Evolutionary conservation across 2,888 invertebrate species (phyloP).

Genomic region (Esperia sulphurella): DNA sequence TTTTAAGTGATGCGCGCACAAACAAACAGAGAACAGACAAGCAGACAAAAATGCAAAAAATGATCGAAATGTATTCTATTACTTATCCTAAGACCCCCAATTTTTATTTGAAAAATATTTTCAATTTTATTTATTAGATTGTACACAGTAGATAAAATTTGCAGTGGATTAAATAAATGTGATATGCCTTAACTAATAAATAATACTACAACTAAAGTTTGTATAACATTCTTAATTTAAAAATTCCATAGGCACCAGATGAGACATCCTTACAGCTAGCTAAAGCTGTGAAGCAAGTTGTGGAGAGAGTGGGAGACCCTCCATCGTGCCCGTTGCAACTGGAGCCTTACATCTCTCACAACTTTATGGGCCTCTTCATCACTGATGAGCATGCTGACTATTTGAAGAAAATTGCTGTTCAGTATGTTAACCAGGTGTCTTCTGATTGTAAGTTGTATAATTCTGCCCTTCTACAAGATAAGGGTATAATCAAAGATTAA

Average conservation of each 20-base stretch:
- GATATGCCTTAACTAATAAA: neutral
- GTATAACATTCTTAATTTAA: neutral
- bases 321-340: conserved; percentile 83
- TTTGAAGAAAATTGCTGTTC: conserved; percentile 87
- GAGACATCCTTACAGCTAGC: conserved; percentile 84
- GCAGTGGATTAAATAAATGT: too few relatives aligned
- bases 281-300: conserved; percentile 85
- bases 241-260: conserved; percentile 82
- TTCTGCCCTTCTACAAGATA: too few relatives aligned
- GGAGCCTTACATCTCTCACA: conserved; percentile 91
- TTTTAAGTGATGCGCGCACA: too few relatives aligned
- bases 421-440: conserved; percentile 89
- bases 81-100: too few relatives aligned
- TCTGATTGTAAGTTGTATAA: conserved; percentile 82
- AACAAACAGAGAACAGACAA: too few relatives aligned
- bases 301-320: conserved; percentile 83
- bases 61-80: too few relatives aligned
- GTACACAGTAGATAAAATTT: too few relatives aligned
- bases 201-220: too few relatives aligned
- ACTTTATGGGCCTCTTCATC: conserved; percentile 95
- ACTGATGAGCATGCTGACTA: conserved; percentile 90
- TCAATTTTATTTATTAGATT: too few relatives aligned
- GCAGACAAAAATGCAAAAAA: too few relatives aligned
- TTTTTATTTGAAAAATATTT: too few relatives aligned
- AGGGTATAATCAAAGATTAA: too few relatives aligned